Base-by-base conservation (phyloP, 2,113 vertebrate species). In the Xenus cinereus region DNA sequence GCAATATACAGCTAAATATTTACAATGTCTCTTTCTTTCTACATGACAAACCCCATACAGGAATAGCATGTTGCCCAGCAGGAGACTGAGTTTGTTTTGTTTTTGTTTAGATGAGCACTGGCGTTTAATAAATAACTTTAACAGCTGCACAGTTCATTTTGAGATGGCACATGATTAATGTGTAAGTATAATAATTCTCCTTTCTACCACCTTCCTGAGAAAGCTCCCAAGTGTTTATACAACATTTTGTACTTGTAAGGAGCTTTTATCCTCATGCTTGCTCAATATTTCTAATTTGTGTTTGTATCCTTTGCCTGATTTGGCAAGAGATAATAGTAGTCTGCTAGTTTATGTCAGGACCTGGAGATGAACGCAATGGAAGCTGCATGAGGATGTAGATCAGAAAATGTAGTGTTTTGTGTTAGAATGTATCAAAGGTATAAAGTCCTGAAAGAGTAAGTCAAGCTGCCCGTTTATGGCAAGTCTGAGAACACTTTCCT, bases 41-140 rank as follows among this genome's bases (percentile, higher is more conserved):
- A 19, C 18, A 3, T 54, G 45, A 67, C 57, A 46, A 12, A 46
- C 67, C 20, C 26, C 9, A 67, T 80, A 26, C 32, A 86, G 45
- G 54, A 35, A 50, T 78, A 87, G 33, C 45, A 71, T 33, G 32
- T 69, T 85, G 12, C 85, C 59, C 67, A 90, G 75, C 46, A 59
- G 79, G 86, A 82, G 78, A 21, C 18, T 14, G 43, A 68, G 12
- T 85, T 90, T 66, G 35, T 83, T 94, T 83, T 73, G 12, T 1
- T 91, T 87, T 92, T 87, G 67, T 94, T 86, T 83, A 78, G 41
- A 63, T 74, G 41, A 90, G 11, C 37, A 59, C 12, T 77, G 60
- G 23, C 37, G 57, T 90, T 90, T 92, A 89, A 73, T 77, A 83
- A 83, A 66, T 92, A 90, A 83, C 45, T 90, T 73, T 62, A 85